Conservation (phyloP, 2,888 invertebrate species). For the Theodoxus fluviatilis region DNA sequence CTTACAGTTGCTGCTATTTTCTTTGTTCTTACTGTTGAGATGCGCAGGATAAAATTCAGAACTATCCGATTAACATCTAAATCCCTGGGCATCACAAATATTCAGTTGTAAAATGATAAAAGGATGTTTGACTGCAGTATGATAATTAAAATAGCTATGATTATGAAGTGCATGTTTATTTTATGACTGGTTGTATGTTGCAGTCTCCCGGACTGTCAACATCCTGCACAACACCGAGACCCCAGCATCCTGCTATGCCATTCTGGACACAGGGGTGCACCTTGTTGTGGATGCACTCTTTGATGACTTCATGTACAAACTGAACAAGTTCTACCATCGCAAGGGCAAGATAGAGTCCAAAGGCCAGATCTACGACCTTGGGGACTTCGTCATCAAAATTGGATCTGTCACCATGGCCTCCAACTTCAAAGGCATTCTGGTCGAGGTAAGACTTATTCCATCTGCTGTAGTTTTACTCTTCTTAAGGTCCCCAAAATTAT, state of each 20-base stretch:
- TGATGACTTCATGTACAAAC: conserved; percentile 87
- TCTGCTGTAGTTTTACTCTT: no score
- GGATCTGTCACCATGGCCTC: conserved; percentile 92
- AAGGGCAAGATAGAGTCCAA: conserved; percentile 82
- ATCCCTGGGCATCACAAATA: no score
- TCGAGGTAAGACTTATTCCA: conserved; percentile 75
- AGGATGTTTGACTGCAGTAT: no score
- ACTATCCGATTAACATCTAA: no score
- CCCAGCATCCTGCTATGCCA: conserved; percentile 91
- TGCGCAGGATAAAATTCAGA: no score
- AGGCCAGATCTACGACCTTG: conserved; percentile 71
- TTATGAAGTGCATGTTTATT: no score
- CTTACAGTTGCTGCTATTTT: no score
- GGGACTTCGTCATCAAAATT: conserved; percentile 91
- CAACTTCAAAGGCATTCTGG: conserved; percentile 85
- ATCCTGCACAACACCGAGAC: conserved; percentile 95
- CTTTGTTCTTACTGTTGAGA: no score
- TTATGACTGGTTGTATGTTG: conserved; percentile 20
- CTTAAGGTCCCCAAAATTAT: no score
- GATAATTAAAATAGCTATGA: no score
- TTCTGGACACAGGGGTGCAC: conserved; percentile 84
- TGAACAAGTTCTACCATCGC: conserved; percentile 83
- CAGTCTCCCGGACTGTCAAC: conserved; percentile 84
- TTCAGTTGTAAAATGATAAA: no score
- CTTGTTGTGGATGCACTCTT: conserved; percentile 90